Percentiles rank a stretch among this genome's conserved stretches.
Conservation (phyloP, 2,888 invertebrate genomes). For the Lasioglossum lativentre region DNA sequence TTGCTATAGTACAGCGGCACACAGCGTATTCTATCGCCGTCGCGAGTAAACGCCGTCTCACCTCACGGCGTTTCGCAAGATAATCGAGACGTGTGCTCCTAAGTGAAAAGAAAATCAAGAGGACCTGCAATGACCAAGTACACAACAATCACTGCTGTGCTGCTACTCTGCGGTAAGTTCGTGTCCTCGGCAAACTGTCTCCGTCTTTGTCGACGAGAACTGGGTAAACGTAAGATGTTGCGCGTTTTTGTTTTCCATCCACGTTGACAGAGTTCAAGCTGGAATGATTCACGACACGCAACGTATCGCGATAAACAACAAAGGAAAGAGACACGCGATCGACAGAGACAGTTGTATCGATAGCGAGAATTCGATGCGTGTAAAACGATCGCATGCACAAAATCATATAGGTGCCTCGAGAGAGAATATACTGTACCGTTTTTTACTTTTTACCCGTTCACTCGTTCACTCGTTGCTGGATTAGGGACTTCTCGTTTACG, state of each 20-base stretch:
- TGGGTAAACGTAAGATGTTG: background rate
- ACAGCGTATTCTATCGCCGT: background rate
- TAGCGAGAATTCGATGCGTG: background rate
- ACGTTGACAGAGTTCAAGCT: background rate
- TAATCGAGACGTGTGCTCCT: background rate
- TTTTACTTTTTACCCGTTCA: background rate
- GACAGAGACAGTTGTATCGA: background rate
- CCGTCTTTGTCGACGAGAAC: background rate
- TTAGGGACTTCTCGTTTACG: background rate
- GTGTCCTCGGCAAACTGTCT: background rate
- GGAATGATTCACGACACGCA: background rate
- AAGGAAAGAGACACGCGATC: background rate
- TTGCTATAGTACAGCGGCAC: background rate
- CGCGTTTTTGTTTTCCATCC: background rate
- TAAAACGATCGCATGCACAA: slow-evolving; percentile 6
- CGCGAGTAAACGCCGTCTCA: background rate
- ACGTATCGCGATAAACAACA: slow-evolving; percentile 1
- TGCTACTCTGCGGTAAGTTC: slow-evolving; percentile 57
- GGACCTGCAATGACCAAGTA: slow-evolving; percentile 37
- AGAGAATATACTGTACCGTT: too few species aligned
- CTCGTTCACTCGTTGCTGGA: background rate
- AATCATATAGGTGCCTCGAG: slow-evolving; percentile 18
- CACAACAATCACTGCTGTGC: slow-evolving; percentile 18
- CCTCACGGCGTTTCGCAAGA: background rate
- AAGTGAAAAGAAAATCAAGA: background rate